phyloP scores from a whole-genome alignment of 1,140 invertebrate species.

The Macrosteles quadrilineatus region DNA sequence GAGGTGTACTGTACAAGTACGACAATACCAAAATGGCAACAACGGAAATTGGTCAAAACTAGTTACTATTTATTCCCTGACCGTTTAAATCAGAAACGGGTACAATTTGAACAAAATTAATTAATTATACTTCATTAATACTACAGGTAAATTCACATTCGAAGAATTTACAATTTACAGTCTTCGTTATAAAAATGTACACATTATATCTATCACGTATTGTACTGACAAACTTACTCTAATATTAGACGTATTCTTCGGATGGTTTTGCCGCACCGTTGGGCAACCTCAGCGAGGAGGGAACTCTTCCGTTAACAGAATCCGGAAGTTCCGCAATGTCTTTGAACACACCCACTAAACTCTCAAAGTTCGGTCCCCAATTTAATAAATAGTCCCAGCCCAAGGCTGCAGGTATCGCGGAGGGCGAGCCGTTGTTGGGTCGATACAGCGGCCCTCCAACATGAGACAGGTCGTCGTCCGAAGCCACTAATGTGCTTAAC shows the following conservation, averaged over 20 bases:
- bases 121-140: background rate
- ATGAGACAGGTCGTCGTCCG: constrained; percentile 83
- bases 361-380: constrained; percentile 96
- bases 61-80: constrained; percentile 11
- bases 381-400: constrained; percentile 94
- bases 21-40: constrained; percentile 21
- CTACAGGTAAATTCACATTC: constrained; percentile 19
- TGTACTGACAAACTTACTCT: constrained; percentile 25
- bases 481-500: constrained; percentile 87
- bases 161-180: constrained; percentile 23
- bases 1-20: constrained; percentile 23
- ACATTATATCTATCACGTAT: constrained; percentile 20
- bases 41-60: constrained; percentile 4
- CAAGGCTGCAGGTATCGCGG: constrained; percentile 64
- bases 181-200: background rate
- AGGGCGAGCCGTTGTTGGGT: constrained; percentile 73
- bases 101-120: constrained; percentile 11
- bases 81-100: background rate
- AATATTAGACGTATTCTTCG: constrained; percentile 45
- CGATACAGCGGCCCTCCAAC: constrained; percentile 61
- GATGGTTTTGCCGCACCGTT: constrained; percentile 42
- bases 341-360: constrained; percentile 92
- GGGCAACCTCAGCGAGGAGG: constrained; percentile 39
- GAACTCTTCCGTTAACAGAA: constrained; percentile 38
- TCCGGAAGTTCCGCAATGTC: constrained; percentile 94